Conservation (phyloP, 1,140 invertebrate species). For the Acromyrmex echinatior region DNA sequence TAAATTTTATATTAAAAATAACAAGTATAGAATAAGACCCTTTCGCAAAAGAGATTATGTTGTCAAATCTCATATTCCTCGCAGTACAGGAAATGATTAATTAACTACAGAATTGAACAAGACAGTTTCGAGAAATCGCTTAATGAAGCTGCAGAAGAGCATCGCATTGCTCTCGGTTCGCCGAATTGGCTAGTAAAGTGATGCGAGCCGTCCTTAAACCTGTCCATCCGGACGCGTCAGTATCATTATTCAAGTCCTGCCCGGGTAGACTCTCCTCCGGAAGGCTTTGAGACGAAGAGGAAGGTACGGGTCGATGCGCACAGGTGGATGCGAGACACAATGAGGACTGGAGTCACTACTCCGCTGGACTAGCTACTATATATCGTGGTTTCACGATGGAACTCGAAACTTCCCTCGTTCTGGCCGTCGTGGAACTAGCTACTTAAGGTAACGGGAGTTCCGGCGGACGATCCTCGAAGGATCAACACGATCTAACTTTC, state of each 20-base stretch:
- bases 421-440: conserved; percentile 48
- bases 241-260: conserved; percentile 73
- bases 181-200: conserved; percentile 67
- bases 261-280: neutral
- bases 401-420: conserved; percentile 61
- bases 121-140: conserved; percentile 38
- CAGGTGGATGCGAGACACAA: conserved; percentile 50
- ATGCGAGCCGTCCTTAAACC: conserved; percentile 63
- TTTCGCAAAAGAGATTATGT: conserved; percentile 11
- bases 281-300: conserved; percentile 44
- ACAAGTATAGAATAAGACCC: neutral
- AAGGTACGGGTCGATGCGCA: neutral
- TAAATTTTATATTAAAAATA: neutral
- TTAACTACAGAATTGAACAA: conserved; percentile 66
- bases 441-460: conserved; percentile 71
- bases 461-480: conserved; percentile 61
- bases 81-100: conserved; percentile 65
- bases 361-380: conserved; percentile 41
- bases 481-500: conserved; percentile 73
- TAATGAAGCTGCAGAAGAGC: conserved; percentile 66
- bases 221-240: conserved; percentile 61
- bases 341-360: conserved; percentile 26
- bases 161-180: conserved; percentile 51
- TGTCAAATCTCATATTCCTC: neutral
- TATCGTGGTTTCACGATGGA: conserved; percentile 62